phyloP scores from a whole-genome alignment of 2,888 invertebrate genomes.

The Melikaiella ostensackeni region DNA sequence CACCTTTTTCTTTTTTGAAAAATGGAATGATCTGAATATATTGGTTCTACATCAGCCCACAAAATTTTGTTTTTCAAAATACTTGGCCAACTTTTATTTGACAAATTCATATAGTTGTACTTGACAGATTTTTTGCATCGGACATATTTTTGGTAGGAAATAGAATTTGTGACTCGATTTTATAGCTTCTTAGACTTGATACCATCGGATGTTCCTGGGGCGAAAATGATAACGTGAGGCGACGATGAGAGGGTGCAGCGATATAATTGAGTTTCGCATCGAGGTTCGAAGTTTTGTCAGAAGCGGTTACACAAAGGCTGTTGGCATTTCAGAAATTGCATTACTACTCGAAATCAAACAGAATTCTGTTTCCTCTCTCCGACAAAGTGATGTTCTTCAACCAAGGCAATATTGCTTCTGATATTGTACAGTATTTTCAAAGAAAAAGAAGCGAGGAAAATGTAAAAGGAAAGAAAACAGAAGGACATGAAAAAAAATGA shows the following conservation, averaged over 20 bases:
- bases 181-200: not conserved
- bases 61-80: no score
- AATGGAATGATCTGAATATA: no score
- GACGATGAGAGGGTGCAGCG: constrained; percentile 46
- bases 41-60: no score
- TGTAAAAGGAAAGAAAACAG: not conserved
- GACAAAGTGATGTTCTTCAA: constrained; percentile 25
- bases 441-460: not conserved
- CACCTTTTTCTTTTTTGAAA: no score
- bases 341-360: constrained; percentile 45
- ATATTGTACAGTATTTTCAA: not conserved
- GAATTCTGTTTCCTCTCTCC: constrained; percentile 17
- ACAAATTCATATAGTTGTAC: no score
- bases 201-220: constrained; percentile 1
- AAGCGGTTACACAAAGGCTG: constrained; percentile 53
- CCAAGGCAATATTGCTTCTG: constrained; percentile 9
- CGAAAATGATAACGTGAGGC: constrained; percentile 40
- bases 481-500: not conserved
- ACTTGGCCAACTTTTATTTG: no score
- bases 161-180: not conserved
- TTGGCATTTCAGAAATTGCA: constrained; percentile 46
- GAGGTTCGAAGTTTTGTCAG: constrained; percentile 45
- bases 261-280: constrained; percentile 58
- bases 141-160: no score
- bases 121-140: no score